Evolutionary conservation across 1,140 invertebrate genomes (phyloP), one percentile per base, ranked within the genome.

Genomic region (Pseudomyrmex sp.): DNA sequence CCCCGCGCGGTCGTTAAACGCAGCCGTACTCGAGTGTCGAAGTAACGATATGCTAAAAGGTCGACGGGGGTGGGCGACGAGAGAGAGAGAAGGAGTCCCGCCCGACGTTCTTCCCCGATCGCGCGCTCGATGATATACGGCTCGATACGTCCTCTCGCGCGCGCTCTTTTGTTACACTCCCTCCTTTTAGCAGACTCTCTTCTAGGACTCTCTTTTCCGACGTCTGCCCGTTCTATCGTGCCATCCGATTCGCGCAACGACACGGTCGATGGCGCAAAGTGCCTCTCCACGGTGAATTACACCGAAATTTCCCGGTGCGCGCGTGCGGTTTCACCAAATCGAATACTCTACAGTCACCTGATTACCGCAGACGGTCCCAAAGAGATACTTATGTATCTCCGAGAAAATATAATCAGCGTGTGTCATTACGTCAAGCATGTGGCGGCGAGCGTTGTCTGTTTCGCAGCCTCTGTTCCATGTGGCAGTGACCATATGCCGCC

Each of bases 41-140:
- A 91, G 92, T 92, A 92, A 93, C 92, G 92, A 92, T 93, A 93
- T 92, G 92, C 92, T 92, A 91, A 93, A 92, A 90, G 88, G 83
- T 61, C 76, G 52, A 72, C 35, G 52, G 70, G 46, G 68, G 44
- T 23, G 85, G 35, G 35, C 35, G 35, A 35, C 35, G 35, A 68
- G 76, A 72, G 86, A 68, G 86, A 70, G 87, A 72, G 73, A 75
- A 70, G 59, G 18, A 18, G 59, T 65, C 54, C 20, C 13, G 61
- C 50, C 56, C 35, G 35, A 35, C 35, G 61, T 66, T 70, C 70
- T 72, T 86, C 85, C 68, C 65, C 87, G 82, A 82, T 84, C 73
- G 75, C 62, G 69, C 63, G 69, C 72, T 66, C 84, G 69, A 89
- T 91, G 90, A 91, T 91, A 89, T 88, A 90, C 87, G 82, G 61